These are phyloP conservation scores for Aricia artaxerxes DNA, from an alignment of 2,888 invertebrate genomes.

Conservation along the genomic window DNA sequence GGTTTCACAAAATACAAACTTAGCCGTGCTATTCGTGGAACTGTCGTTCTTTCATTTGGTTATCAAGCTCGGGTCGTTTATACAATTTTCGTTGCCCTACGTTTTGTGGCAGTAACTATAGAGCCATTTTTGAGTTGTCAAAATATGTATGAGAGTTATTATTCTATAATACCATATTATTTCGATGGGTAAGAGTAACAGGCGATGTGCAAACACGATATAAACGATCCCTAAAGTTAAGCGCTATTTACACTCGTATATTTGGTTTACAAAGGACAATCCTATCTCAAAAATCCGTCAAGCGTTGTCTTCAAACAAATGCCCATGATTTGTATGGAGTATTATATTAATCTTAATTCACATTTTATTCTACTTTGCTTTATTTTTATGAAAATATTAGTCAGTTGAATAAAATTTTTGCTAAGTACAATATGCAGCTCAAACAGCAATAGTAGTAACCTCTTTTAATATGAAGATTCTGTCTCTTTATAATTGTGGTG, in stretches of 20 bases:
- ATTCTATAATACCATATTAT: neutral
- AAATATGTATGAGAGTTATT: neutral
- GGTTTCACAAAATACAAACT: neutral
- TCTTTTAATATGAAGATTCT: too few relatives aligned
- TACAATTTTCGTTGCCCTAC: neutral
- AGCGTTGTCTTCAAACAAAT: neutral
- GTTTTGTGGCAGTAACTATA: neutral
- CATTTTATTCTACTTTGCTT: neutral
- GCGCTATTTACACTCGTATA: conserved; percentile 10
- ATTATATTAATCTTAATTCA: neutral
- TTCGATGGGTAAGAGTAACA: neutral
- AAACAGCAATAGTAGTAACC: too few relatives aligned
- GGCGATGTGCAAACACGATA: conserved; percentile 1
- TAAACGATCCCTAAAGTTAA: conserved; percentile 22
- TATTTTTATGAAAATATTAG: neutral
- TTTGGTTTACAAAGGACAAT: conserved; percentile 26
- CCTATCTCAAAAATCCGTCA: conserved; percentile 17
- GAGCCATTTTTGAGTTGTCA: too few relatives aligned
- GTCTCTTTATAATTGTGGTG: too few relatives aligned
- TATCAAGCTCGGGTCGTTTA: neutral
- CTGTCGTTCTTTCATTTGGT: too few relatives aligned
- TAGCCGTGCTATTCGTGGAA: neutral
- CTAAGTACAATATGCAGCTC: neutral
- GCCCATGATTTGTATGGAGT: neutral
- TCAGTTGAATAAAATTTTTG: neutral